phyloP scores from a whole-genome alignment of 2,888 invertebrate species.

The Lasiommata megera region DNA sequence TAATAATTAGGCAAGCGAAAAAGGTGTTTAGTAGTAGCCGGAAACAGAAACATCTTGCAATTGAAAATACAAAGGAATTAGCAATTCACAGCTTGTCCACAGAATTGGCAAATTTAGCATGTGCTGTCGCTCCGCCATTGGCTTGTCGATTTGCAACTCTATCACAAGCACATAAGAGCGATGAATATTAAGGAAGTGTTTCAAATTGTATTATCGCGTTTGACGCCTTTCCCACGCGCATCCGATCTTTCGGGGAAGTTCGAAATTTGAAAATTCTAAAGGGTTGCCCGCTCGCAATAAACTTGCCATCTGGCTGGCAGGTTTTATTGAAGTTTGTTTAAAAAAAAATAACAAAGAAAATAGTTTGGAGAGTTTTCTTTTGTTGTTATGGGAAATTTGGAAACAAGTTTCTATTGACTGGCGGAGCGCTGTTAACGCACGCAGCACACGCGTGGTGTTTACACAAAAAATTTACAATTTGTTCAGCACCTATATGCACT shows the following conservation, averaged over 20 bases:
- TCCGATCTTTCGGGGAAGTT: conserved; percentile 38
- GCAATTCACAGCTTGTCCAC: conserved; percentile 38
- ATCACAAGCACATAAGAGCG: conserved; percentile 18
- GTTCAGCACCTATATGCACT: not conserved
- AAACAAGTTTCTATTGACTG: conserved; percentile 19
- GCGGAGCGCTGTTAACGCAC: conserved; percentile 17
- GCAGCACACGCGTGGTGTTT: conserved; percentile 6
- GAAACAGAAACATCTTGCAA: conserved; percentile 40
- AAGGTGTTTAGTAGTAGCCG: too few species aligned
- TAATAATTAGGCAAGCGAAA: too few species aligned
- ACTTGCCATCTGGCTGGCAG: conserved; percentile 40
- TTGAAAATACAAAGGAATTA: conserved; percentile 38
- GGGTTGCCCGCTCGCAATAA: conserved; percentile 38
- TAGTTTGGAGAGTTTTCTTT: conserved; percentile 10
- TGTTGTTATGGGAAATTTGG: conserved; percentile 18
- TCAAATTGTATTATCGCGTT: conserved; percentile 22
- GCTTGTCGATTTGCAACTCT: conserved; percentile 24
- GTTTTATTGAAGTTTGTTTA: conserved; percentile 24
- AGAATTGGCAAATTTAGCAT: conserved; percentile 2
- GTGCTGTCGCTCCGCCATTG: not conserved
- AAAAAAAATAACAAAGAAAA: conserved; percentile 10
- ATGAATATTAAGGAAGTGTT: conserved; percentile 3
- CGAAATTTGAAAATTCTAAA: conserved; percentile 39
- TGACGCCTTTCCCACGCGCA: conserved; percentile 42
- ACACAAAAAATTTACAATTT: conserved; percentile 3